These are phyloP conservation scores for Pycnonotus jocosus DNA, from an alignment of 2,113 vertebrate genomes.

Conservation along the genomic window DNA sequence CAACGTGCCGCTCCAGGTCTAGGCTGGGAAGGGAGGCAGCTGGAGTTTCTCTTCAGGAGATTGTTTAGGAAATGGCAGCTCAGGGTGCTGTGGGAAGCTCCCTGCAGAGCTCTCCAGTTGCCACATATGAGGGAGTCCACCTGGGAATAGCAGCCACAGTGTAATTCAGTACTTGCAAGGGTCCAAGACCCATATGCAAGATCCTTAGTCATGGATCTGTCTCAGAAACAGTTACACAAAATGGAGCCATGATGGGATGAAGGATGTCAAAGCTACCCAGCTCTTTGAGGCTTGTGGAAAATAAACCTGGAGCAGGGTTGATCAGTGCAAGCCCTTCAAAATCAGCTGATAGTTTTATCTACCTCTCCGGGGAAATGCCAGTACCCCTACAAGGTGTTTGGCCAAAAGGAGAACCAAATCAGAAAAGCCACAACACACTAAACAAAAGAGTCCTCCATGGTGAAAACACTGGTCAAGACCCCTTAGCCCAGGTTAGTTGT, in stretches of 20 bases:
- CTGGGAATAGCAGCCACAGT: not conserved
- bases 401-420: not conserved
- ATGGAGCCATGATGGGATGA: not conserved
- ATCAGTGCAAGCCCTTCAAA: not conserved
- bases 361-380: not conserved
- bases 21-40: not conserved
- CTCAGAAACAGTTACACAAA: not conserved
- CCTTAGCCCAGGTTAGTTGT: not conserved
- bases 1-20: not conserved
- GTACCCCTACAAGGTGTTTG: not conserved
- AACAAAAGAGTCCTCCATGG: not conserved
- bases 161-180: not conserved
- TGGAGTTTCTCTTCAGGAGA: not conserved
- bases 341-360: not conserved
- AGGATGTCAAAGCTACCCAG: not conserved
- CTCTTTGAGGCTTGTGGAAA: not conserved
- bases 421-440: not conserved
- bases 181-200: not conserved
- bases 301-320: not conserved
- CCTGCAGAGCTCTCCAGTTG: not conserved
- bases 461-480: not conserved
- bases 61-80: not conserved
- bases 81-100: not conserved
- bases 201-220: not conserved
- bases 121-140: not conserved